A percentile compares a stretch with the other conserved stretches of the same genome.
Evolutionary conservation across 2,888 invertebrate genomes (phyloP).

Genomic region (Phania funesta): DNA sequence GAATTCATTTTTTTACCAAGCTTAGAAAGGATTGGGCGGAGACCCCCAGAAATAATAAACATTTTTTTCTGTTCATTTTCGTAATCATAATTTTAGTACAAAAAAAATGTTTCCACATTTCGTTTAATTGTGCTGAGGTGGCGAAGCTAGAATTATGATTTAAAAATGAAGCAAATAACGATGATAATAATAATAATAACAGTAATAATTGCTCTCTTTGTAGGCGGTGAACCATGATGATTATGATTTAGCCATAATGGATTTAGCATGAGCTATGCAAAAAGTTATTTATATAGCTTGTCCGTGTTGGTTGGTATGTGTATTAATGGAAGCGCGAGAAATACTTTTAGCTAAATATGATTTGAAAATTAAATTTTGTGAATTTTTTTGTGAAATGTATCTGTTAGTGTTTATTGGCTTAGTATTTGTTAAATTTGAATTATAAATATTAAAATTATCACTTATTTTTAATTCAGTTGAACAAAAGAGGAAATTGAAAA

Average conservation of each 20-base stretch:
- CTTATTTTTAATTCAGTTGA: too few relatives aligned
- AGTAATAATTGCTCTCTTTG: constrained; percentile 56
- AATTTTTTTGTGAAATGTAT: too few relatives aligned
- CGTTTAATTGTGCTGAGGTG: constrained; percentile 26
- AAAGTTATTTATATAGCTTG: background rate
- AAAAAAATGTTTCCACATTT: background rate
- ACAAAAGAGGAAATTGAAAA: too few relatives aligned
- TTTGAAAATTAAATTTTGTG: too few relatives aligned
- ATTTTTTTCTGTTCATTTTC: background rate
- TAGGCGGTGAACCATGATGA: constrained; percentile 59
- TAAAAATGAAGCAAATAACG: constrained; percentile 56
- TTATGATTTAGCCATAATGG: constrained; percentile 40
- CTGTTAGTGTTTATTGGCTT: too few relatives aligned
- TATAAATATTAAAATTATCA: too few relatives aligned
- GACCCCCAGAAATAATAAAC: background rate
- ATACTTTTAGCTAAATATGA: too few relatives aligned
- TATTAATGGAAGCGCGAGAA: too few relatives aligned
- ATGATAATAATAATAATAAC: constrained; percentile 37
- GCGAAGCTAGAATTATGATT: constrained; percentile 49
- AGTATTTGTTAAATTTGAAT: too few relatives aligned
- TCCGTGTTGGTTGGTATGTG: background rate
- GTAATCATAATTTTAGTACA: constrained; percentile 34
- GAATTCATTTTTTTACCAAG: constrained; percentile 1
- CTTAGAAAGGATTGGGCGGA: background rate
- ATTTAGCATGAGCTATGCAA: constrained; percentile 49